These are phyloP conservation scores for Acyrthosiphon pisum DNA, from an alignment of 1,140 invertebrate species.

Conservation along the genomic window DNA sequence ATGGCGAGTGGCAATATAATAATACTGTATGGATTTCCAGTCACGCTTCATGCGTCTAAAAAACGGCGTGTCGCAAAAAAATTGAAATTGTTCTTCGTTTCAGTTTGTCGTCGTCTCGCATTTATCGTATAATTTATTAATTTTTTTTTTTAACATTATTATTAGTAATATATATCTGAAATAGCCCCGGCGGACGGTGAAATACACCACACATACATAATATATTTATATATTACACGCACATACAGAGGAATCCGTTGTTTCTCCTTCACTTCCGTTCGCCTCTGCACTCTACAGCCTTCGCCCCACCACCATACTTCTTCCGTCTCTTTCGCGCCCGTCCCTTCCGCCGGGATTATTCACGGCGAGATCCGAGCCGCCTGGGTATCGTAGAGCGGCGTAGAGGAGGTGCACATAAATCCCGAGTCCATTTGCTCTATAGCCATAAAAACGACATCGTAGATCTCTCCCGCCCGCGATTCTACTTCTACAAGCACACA, in stretches of 20 bases:
- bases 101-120: background rate
- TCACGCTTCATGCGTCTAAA: background rate
- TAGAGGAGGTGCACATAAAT: slow-evolving; percentile 34
- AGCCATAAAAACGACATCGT: slow-evolving; percentile 56
- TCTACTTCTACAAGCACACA: background rate
- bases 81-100: background rate
- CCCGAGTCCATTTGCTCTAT: slow-evolving; percentile 49
- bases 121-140: background rate
- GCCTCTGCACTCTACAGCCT: background rate
- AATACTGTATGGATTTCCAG: background rate
- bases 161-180: background rate
- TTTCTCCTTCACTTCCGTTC: slow-evolving; percentile 24
- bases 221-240: background rate
- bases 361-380: background rate
- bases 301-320: background rate
- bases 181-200: background rate
- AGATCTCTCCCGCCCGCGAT: slow-evolving; percentile 27
- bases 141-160: background rate
- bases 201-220: background rate
- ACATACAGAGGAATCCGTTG: background rate
- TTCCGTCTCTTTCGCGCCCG: background rate
- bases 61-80: background rate
- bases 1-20: background rate
- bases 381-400: background rate
- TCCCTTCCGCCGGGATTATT: background rate